These are phyloP conservation scores for Ganaspis brasiliensis DNA, from an alignment of 2,888 invertebrate genomes.

Conservation along the genomic window DNA sequence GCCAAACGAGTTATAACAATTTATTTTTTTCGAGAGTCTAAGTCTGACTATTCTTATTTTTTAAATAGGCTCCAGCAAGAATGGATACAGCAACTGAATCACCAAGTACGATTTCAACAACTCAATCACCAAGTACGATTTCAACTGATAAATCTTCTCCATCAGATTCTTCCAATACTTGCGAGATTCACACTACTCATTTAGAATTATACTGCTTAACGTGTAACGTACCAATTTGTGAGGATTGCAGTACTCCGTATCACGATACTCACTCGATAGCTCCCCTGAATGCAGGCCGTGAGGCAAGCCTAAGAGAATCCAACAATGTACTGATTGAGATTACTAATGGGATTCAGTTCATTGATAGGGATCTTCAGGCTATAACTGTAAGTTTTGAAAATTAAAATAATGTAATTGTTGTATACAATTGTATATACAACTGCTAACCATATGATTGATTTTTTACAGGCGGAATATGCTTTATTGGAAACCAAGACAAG, in stretches of 20 bases:
- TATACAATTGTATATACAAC: background rate
- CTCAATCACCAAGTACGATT: background rate
- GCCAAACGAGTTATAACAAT: too few species aligned
- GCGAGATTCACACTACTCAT: background rate
- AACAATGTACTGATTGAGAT: background rate
- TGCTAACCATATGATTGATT: too few species aligned
- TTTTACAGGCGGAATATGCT: background rate
- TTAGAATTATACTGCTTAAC: background rate
- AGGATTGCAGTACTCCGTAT: background rate
- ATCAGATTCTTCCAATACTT: background rate
- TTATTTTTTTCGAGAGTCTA: too few species aligned
- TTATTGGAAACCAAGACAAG: background rate
- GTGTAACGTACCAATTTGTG: background rate
- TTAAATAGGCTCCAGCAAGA: background rate
- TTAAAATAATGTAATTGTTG: background rate
- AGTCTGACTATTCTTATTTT: background rate
- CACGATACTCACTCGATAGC: background rate
- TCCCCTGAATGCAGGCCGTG: background rate
- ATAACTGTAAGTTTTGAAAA: slow-evolving; percentile 3
- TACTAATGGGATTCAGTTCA: background rate
- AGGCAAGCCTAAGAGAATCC: background rate
- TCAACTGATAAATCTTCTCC: background rate
- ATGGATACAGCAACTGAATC: background rate
- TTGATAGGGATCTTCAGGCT: background rate
- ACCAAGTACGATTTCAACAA: background rate